Evolutionary conservation across 2,888 invertebrate genomes (phyloP).

Genomic region (Diachrysia chrysitis): DNA sequence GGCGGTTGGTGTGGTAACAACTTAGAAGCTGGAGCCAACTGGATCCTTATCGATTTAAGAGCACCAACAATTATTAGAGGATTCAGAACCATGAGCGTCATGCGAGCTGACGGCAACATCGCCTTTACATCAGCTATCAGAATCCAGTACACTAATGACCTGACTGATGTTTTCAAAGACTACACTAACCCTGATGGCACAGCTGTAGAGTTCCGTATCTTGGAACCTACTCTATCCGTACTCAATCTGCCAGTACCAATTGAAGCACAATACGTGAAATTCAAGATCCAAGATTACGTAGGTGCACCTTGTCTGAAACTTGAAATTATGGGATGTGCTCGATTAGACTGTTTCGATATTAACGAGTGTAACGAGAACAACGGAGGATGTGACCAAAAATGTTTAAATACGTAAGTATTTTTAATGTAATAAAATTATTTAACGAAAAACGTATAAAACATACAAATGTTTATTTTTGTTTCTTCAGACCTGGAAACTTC

Average conservation of each 20-base stretch:
- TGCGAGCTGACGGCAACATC: conserved; percentile 93
- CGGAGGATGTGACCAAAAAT: conserved; percentile 98
- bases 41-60: conserved; percentile 95
- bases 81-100: conserved; percentile 96
- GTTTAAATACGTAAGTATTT: conserved; percentile 92
- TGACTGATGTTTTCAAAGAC: conserved; percentile 96
- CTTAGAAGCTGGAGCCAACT: conserved; percentile 95
- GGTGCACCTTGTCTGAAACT: conserved; percentile 96
- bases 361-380: conserved; percentile 96
- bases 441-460: neutral
- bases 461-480: conserved; percentile 7
- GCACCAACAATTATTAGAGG: conserved; percentile 97
- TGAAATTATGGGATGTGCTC: conserved; percentile 97
- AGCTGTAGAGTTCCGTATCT: conserved; percentile 96
- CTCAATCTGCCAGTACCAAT: conserved; percentile 96
- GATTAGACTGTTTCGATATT: conserved; percentile 96
- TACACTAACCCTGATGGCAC: conserved; percentile 98
- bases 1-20: conserved; percentile 97
- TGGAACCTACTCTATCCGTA: conserved; percentile 97
- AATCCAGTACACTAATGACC: conserved; percentile 95
- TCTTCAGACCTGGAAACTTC: conserved; percentile 93
- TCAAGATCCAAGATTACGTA: conserved; percentile 96
- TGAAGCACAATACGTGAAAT: conserved; percentile 96
- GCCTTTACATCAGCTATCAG: conserved; percentile 97
- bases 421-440: neutral